Evolutionary conservation across 2,797 vertebrate genomes (phyloP), one percentile per base, ranked within the genome.

Genomic region (Malacoraja senta): DNA sequence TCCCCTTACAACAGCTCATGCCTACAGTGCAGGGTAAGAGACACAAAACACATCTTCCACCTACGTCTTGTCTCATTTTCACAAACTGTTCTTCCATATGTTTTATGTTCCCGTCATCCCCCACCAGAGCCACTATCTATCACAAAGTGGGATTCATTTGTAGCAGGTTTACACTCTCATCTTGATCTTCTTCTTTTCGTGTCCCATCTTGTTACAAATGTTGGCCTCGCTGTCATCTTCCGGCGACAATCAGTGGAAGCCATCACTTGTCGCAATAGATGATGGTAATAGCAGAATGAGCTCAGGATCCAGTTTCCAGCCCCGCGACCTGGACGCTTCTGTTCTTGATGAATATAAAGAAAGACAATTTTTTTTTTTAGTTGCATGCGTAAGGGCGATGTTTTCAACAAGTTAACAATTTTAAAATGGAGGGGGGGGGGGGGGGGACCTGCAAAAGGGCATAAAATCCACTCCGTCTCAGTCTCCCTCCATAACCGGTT

Each of bases 1-100:
- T 99, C 96, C 98, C 99, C 96, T 98, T 99, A 95, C 99, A 99
- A 97, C 99, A 99, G 96, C 98, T 99, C 96, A 99, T 99, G 99
- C 99, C 99, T 93, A 99, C 99, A 94, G 98, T 97, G 96, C 99
- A 99, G 99, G 99, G 99, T 99, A 99, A 12, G 94, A 94, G 95
- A 95, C 94, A 96, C 95, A 44, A 53, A 92, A 92, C 38, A 29
- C 72, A 92, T 58, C 72, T 92, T 92, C 90, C 35, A 92, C 90
- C 53, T 92, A 53, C 72, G 90, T 92, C 90, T 92, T 92, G 35
- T 92, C 24, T 92, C 90, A 92, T 92, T 92, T 92, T 13, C 72
- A 76, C 74, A 13, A 13, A 24, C 72, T 38, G 74, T 76, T 92
- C 21, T 76, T 76, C n/a, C 90, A 92, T 74, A 76, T 92, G 26